These are phyloP conservation scores for Mesochorus sp. DNA, from an alignment of 2,888 invertebrate species.

Conservation along the genomic window DNA sequence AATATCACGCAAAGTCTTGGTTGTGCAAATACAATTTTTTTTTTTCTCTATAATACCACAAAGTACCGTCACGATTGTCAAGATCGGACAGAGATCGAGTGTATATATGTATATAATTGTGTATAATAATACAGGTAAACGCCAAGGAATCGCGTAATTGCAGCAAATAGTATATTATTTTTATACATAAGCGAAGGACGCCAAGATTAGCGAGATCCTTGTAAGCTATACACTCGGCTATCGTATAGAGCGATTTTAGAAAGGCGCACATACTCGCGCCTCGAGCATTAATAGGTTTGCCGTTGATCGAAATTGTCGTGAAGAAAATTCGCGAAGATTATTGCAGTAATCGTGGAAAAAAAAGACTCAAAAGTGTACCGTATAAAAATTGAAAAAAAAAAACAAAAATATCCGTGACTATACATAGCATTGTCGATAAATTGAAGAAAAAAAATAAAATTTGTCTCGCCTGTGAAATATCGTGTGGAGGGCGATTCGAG, in stretches of 20 bases:
- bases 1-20: not conserved
- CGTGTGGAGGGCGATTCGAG: no score
- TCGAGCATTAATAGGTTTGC: not conserved
- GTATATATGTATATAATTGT: not conserved
- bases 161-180: conserved; percentile 37
- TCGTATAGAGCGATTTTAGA: conserved; percentile 50
- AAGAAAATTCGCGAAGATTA: not conserved
- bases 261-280: conserved; percentile 47
- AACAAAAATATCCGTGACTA: no score
- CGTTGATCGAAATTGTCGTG: not conserved
- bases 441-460: no score
- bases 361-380: not conserved
- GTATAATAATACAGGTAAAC: conserved; percentile 13
- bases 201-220: conserved; percentile 55
- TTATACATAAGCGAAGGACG: conserved; percentile 47
- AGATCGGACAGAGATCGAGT: conserved; percentile 2
- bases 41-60: not conserved
- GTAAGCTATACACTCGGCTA: conserved; percentile 17
- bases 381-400: no score
- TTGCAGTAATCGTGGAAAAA: not conserved
- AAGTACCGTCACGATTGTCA: not conserved
- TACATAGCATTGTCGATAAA: no score
- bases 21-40: not conserved
- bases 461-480: no score
- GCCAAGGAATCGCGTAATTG: conserved; percentile 48